These are phyloP conservation scores for Bombus polaris DNA, from an alignment of 1,140 invertebrate genomes.

Conservation along the genomic window DNA sequence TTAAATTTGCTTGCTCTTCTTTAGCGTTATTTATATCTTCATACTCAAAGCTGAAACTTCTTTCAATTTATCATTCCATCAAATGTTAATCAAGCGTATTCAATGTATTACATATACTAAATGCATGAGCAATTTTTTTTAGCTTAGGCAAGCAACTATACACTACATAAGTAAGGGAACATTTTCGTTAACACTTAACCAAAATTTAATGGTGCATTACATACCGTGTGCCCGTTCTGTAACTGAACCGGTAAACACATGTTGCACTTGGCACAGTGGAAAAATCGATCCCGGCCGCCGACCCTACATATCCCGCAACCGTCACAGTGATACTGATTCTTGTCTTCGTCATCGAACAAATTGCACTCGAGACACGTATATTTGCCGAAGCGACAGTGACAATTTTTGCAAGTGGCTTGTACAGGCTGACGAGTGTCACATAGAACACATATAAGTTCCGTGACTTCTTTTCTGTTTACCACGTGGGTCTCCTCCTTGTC, in stretches of 20 bases:
- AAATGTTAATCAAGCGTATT: neutral
- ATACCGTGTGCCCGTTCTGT: slow-evolving; percentile 91
- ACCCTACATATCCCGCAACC: slow-evolving; percentile 94
- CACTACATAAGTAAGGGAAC: neutral
- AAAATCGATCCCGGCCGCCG: slow-evolving; percentile 92
- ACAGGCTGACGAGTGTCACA: slow-evolving; percentile 92
- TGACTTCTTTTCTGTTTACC: slow-evolving; percentile 91
- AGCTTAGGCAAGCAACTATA: neutral
- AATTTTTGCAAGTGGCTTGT: slow-evolving; percentile 89
- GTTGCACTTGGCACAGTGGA: slow-evolving; percentile 93
- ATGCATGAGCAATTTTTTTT: neutral
- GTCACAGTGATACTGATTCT: slow-evolving; percentile 94
- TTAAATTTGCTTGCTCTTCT: no score
- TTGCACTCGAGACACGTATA: slow-evolving; percentile 94
- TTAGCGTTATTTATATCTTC: neutral
- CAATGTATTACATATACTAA: neutral
- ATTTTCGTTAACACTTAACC: slow-evolving; percentile 1
- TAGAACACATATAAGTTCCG: slow-evolving; percentile 90
- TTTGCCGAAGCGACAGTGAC: slow-evolving; percentile 90
- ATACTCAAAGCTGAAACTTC: neutral
- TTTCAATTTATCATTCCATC: neutral
- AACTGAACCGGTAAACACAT: slow-evolving; percentile 92
- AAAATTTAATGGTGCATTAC: slow-evolving; percentile 1
- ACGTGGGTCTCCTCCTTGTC: slow-evolving; percentile 93
- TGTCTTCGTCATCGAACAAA: slow-evolving; percentile 94